phyloP scores from a whole-genome alignment of 2,888 invertebrate genomes.

The Sarcophaga variegata region DNA sequence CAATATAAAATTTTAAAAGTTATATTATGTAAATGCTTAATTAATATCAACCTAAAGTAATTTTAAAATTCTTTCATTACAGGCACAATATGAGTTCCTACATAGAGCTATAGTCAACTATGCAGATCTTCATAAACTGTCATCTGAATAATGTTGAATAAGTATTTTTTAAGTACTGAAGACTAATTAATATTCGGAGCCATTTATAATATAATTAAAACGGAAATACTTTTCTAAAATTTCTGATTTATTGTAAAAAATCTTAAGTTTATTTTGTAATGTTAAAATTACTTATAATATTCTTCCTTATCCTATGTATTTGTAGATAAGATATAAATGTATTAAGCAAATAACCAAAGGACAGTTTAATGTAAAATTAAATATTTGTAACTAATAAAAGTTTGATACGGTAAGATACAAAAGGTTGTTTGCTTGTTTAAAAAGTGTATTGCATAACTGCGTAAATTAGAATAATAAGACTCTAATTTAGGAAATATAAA shows the following conservation, averaged over 20 bases:
- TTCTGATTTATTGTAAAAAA: conserved; percentile 70
- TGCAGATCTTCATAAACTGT: conserved; percentile 91
- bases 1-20: too few species aligned
- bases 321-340: conserved; percentile 58
- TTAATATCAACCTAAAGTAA: not conserved
- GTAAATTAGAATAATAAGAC: too few species aligned
- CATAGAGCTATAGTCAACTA: conserved; percentile 95
- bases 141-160: conserved; percentile 77
- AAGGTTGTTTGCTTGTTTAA: not conserved
- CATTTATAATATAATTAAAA: conserved; percentile 63
- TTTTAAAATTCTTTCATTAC: conserved; percentile 54
- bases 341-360: conserved; percentile 72
- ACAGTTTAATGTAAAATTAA: conserved; percentile 68
- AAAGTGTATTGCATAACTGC: too few species aligned
- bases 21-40: not conserved
- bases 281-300: conserved; percentile 67
- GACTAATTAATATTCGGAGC: conserved; percentile 65
- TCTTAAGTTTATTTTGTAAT: conserved; percentile 62
- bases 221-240: conserved; percentile 59
- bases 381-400: conserved; percentile 68
- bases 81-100: conserved; percentile 96
- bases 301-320: conserved; percentile 64
- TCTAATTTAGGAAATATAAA: too few species aligned
- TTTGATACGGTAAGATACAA: conserved; percentile 50
- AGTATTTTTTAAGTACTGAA: conserved; percentile 72